Conservation (phyloP, 2,888 invertebrate species). For the Tholera decimalis region DNA sequence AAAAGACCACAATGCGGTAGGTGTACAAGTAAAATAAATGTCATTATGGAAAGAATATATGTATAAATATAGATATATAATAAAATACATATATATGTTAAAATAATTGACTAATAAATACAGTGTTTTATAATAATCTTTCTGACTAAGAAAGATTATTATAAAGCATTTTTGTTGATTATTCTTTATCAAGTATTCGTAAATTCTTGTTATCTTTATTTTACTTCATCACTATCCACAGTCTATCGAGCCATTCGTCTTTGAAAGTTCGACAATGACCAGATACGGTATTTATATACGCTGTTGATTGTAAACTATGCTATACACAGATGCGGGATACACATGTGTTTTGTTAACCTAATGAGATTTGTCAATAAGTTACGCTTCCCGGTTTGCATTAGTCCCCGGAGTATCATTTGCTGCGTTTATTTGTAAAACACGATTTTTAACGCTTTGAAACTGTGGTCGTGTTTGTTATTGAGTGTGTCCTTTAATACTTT, state of each 20-base stretch:
- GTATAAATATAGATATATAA: no score
- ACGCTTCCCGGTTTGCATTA: constrained; percentile 79
- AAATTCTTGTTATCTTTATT: no score
- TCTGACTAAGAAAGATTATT: no score
- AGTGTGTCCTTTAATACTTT: constrained; percentile 42
- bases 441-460: constrained; percentile 68
- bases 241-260: constrained; percentile 73
- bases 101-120: no score
- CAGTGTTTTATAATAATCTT: no score
- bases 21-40: no score
- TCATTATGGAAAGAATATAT: no score
- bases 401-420: constrained; percentile 80
- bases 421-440: constrained; percentile 79
- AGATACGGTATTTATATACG: constrained; percentile 76
- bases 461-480: constrained; percentile 60
- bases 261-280: constrained; percentile 75
- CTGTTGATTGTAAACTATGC: constrained; percentile 82
- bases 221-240: constrained; percentile 56
- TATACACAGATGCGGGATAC: constrained; percentile 84
- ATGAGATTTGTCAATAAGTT: constrained; percentile 88
- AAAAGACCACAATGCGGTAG: no score
- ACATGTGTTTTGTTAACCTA: constrained; percentile 90
- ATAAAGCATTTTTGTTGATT: no score
- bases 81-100: no score
- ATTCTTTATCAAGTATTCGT: no score